Evolutionary conservation across 2,888 invertebrate genomes (phyloP), one percentile per base, ranked within the genome.

Genomic region (Bruchidius siliquastri): DNA sequence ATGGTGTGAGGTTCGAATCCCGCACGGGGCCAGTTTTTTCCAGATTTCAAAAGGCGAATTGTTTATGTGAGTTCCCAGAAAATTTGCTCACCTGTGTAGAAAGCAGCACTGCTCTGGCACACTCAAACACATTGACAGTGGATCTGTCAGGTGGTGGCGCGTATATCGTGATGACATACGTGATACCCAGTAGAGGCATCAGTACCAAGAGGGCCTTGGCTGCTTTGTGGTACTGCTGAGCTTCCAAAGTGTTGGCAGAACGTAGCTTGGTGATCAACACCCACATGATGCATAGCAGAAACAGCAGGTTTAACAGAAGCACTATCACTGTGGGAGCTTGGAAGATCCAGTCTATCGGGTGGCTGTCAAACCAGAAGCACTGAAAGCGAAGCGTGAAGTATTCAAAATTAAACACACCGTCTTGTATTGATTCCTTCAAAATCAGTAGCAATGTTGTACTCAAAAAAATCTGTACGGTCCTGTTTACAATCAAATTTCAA

Each of bases 261-360:
- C 96, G 91, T 4, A 97, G 90, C 83, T 98, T 97, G 32, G 96
- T 97, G 83, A 98, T 96, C 77, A 98, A 89, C 72, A 97, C 96
- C 92, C 96, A 94, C 94, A 96, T 95, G 81, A 96, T 95, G 88
- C 91, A 91, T 80, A 94, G 88, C 75, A 96, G 90, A 87, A 96
- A 96, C 81, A 94, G 89, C 71, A 93, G 90, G 88, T 97, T 96
- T 80, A 96, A 90, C 73, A 92, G 90, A 30, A 97, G 90, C 13
- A 96, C 95, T 22, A 90, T 87, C 77, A 96, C 90, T 0, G 95
- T 94, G 0, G 97, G 96, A 0, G 91, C 92, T 84, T 95, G 94
- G 85, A 94, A 95, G 80, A 97, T 93, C 94, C 95, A 96, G 86
- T 97, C 96, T 72, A 93, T 93, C 72, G 90, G 88, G 83, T 94